These are phyloP conservation scores for Mustelus asterias DNA, from an alignment of 2,113 vertebrate genomes.

Conservation along the genomic window DNA sequence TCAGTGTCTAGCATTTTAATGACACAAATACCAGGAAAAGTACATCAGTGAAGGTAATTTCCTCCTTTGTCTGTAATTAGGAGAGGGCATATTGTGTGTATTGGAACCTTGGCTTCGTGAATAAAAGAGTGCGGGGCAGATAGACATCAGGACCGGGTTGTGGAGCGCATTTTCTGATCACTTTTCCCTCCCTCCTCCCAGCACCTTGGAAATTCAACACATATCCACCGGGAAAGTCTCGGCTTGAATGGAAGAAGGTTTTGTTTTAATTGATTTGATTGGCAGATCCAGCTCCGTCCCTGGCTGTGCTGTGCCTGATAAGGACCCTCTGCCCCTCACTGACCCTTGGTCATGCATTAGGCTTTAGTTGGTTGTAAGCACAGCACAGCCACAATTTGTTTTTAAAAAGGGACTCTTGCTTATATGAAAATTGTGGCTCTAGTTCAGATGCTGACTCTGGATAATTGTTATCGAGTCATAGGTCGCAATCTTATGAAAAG, in stretches of 20 bases:
- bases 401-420: neutral
- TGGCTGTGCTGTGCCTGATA: neutral
- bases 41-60: neutral
- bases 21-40: neutral
- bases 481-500: no score
- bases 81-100: neutral
- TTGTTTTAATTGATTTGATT: neutral
- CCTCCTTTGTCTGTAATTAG: neutral
- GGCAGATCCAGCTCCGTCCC: neutral
- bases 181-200: neutral
- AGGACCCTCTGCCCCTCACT: neutral
- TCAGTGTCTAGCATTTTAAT: neutral
- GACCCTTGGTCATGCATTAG: neutral
- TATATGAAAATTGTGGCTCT: neutral
- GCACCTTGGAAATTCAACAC: neutral
- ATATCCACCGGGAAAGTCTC: neutral
- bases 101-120: neutral
- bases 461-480: neutral
- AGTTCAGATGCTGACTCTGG: neutral
- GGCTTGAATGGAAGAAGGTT: neutral
- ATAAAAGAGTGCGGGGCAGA: neutral
- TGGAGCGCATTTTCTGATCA: neutral
- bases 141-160: constrained; percentile 41
- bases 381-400: neutral
- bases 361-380: neutral